Percentiles rank a stretch among this genome's conserved stretches.
Evolutionary conservation across 2,113 vertebrate species (phyloP).

Genomic region (Rhipidura dahli): DNA sequence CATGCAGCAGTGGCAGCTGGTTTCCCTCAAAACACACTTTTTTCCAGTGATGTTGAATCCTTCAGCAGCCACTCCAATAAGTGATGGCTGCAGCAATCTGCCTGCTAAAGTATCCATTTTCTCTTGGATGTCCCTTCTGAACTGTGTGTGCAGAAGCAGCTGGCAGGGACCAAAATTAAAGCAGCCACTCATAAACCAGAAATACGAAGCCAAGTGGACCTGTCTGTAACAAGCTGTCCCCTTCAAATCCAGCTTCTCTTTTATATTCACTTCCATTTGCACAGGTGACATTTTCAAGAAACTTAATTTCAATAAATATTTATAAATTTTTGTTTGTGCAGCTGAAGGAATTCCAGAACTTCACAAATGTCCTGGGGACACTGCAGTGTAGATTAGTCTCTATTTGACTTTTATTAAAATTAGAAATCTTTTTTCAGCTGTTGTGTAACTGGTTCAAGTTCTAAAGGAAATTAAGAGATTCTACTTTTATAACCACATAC

Average conservation of each 20-base stretch:
- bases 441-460: not conserved
- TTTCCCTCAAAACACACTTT: not conserved
- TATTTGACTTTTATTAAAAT: constrained; percentile 42
- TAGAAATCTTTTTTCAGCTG: not conserved
- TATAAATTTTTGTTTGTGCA: constrained; percentile 17
- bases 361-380: constrained; percentile 33
- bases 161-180: not conserved
- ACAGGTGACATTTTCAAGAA: not conserved
- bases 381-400: not conserved
- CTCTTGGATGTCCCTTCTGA: not conserved
- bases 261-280: not conserved
- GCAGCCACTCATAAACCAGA: not conserved
- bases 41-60: not conserved
- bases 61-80: not conserved
- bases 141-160: not conserved
- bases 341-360: constrained; percentile 19
- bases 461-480: constrained; percentile 21
- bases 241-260: not conserved
- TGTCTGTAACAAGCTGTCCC: not conserved
- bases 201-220: not conserved
- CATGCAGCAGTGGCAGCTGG: not conserved
- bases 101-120: not conserved
- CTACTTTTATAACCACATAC: not conserved
- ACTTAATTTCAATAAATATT: constrained; percentile 25
- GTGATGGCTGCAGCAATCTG: not conserved